Evolutionary conservation across 2,113 vertebrate genomes (phyloP).

Genomic region (Aptenodytes forsteri): DNA sequence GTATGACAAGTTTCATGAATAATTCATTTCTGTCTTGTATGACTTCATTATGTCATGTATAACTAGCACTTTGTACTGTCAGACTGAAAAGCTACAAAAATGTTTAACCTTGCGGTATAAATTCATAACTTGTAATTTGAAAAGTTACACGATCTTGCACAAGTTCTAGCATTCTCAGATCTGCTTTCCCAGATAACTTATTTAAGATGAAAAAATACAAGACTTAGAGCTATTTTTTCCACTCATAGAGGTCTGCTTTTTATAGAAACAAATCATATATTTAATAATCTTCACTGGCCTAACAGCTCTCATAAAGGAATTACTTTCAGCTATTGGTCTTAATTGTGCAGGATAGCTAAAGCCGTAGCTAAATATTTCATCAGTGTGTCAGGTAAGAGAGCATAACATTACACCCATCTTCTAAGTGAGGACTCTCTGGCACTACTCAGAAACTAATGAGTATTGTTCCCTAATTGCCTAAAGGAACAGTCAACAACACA

Average conservation of each 20-base stretch:
- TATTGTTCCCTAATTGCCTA: background rate
- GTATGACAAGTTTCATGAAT: conserved; percentile 23
- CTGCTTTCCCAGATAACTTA: background rate
- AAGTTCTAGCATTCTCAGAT: background rate
- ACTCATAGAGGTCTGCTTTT: background rate
- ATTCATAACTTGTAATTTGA: conserved; percentile 51
- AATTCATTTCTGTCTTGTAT: conserved; percentile 52
- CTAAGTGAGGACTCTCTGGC: background rate
- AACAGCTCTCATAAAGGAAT: background rate
- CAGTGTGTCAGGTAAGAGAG: background rate
- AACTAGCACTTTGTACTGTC: conserved; percentile 53
- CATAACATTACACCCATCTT: background rate
- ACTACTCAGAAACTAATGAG: background rate
- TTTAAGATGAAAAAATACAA: background rate
- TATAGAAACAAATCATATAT: background rate
- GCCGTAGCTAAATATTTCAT: background rate
- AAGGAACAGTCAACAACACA: background rate
- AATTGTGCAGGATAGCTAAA: background rate
- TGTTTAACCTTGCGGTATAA: conserved; percentile 47
- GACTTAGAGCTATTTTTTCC: background rate
- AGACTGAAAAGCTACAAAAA: conserved; percentile 45
- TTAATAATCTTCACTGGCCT: background rate
- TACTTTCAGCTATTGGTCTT: background rate
- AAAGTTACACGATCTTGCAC: conserved; percentile 22
- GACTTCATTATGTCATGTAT: conserved; percentile 64